Base-by-base conservation (phyloP, 1,140 invertebrate species). In the Gyrodactylus salaris region DNA sequence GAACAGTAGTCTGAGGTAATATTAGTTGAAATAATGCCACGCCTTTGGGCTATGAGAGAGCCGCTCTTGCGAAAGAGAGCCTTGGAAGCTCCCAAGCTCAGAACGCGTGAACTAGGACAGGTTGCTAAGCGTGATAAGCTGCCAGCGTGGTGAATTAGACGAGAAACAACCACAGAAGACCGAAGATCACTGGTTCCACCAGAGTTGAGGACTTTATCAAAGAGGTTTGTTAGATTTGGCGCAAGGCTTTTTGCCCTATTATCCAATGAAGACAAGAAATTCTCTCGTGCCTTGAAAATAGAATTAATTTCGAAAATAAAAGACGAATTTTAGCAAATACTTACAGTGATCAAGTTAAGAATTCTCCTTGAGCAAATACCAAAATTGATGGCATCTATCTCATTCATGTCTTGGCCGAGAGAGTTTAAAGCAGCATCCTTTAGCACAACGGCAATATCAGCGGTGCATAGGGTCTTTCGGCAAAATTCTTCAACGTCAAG, bases 71-170 rank as follows among this genome's bases (percentile, higher is more conserved):
- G 85, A 82, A 98, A 98, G 0, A 98, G 83, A 0, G 94, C 93
- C 79, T 98, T 98, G 79, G 99, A 95, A 21, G 95, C 95, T 69
- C 94, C 94, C 24, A 98, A 83, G 78, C 98, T 97, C 82, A 99
- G 95, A 73, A 99, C 87, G 26, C 94, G 98, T 0, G 93, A 97
- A 0, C 94, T 92, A 0, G 95, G 94, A 81, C 90, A 94, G 79
- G 99, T 99, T 1, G 95, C 94, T 27, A 99, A 82, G 83, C 92
- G 97, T 25, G 91, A 95, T 24, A 99, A 84, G 27, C 91, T 95
- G 34, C 87, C 94, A 68, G 94, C 92, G 81, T 97, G 93, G 0
- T 92, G 88, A 76, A 99, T 98, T 1, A 99, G 84, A 68, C 94
- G 84, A 25, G 95, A 94, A 20, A 91, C 94, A 68, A 98, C 92